A percentile compares a stretch with the other conserved stretches of the same genome.
phyloP scores from a whole-genome alignment of 2,113 vertebrate species.

The Nansenia antarctica region DNA sequence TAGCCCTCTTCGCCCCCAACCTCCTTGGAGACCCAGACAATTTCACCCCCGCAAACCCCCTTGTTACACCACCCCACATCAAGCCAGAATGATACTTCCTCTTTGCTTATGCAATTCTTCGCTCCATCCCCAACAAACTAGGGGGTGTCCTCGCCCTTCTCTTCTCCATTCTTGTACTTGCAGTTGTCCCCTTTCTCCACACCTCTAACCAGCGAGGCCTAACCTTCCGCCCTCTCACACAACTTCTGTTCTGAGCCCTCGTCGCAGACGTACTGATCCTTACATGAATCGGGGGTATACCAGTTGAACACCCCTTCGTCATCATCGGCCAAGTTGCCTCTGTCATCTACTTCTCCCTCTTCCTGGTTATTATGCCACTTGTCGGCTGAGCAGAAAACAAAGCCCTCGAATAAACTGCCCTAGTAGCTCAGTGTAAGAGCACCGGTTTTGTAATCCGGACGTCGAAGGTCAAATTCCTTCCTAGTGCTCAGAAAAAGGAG shows the following conservation, averaged over 20 bases:
- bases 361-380: neutral
- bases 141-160: constrained; percentile 25
- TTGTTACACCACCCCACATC: neutral
- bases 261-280: neutral
- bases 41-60: constrained; percentile 21
- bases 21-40: constrained; percentile 24
- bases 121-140: constrained; percentile 28
- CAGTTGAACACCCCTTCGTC: constrained; percentile 17
- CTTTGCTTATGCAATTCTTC: constrained; percentile 29
- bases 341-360: constrained; percentile 11
- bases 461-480: constrained; percentile 15
- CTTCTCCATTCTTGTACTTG: neutral
- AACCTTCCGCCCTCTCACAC: constrained; percentile 2
- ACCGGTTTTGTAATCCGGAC: constrained; percentile 27
- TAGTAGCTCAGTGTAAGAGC: constrained; percentile 14
- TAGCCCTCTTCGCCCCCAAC: constrained; percentile 16
- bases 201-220: constrained; percentile 28
- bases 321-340: constrained; percentile 19
- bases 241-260: constrained; percentile 27
- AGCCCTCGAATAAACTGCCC: constrained; percentile 5
- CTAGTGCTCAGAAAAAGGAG: constrained; percentile 28
- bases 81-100: constrained; percentile 32
- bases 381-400: constrained; percentile 13
- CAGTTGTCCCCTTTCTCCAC: neutral
- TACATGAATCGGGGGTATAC: constrained; percentile 23